These are phyloP conservation scores for Ectobius pallidus DNA, from an alignment of 2,888 invertebrate genomes.

Conservation along the genomic window DNA sequence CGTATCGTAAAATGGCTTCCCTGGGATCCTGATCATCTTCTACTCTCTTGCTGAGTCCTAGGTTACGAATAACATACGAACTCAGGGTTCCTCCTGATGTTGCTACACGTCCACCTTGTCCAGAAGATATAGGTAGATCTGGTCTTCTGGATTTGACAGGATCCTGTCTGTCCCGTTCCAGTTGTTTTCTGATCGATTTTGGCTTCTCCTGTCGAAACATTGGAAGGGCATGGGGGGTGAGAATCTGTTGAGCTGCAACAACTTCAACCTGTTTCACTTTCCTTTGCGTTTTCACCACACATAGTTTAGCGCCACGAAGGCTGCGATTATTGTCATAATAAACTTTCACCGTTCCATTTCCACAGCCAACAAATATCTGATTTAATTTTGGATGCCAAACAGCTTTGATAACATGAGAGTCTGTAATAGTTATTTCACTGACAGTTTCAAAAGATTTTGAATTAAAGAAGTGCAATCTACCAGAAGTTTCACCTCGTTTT, in stretches of 20 bases:
- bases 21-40: conserved; percentile 90
- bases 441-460: conserved; percentile 76
- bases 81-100: conserved; percentile 95
- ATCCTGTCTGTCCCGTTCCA: conserved; percentile 89
- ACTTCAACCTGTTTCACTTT: conserved; percentile 85
- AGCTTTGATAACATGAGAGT: conserved; percentile 85
- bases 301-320: conserved; percentile 88
- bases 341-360: conserved; percentile 87
- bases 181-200: conserved; percentile 84
- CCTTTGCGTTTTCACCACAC: conserved; percentile 79
- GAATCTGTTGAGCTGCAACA: conserved; percentile 88
- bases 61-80: conserved; percentile 93
- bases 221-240: conserved; percentile 95
- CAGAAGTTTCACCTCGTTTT: conserved; percentile 65
- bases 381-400: conserved; percentile 98
- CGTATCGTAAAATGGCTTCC: conserved; percentile 92
- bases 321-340: conserved; percentile 90
- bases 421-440: conserved; percentile 75
- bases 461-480: conserved; percentile 80
- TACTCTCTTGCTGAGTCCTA: conserved; percentile 90
- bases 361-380: conserved; percentile 92
- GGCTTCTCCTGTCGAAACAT: conserved; percentile 92
- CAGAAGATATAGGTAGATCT: conserved; percentile 86
- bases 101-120: conserved; percentile 91
- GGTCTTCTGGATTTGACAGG: conserved; percentile 83